phyloP scores from a whole-genome alignment of 2,113 vertebrate species.

The Ciconia stormi region DNA sequence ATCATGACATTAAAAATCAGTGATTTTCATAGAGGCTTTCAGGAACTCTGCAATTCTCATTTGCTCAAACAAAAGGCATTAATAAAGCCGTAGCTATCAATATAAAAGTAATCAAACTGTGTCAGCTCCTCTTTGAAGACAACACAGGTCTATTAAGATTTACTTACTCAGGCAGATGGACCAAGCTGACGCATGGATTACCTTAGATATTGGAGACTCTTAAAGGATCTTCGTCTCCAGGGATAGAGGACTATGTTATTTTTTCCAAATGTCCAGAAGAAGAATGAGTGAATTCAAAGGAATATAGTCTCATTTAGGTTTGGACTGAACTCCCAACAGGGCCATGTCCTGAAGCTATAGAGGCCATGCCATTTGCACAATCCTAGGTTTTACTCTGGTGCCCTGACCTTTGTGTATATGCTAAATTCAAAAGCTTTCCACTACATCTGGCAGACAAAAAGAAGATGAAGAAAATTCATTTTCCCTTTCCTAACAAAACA shows the following conservation, averaged over 20 bases:
- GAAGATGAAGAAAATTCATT: conserved; percentile 45
- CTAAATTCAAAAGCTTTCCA: conserved; percentile 47
- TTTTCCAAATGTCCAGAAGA: conserved; percentile 42
- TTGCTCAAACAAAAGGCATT: conserved; percentile 38
- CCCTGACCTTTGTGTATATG: conserved; percentile 42
- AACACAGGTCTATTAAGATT: conserved; percentile 18
- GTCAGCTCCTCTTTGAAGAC: conserved; percentile 7
- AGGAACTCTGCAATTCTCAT: not conserved
- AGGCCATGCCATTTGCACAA: conserved; percentile 22
- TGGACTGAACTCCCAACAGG: conserved; percentile 28
- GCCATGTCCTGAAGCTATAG: conserved; percentile 56
- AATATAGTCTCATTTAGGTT: conserved; percentile 29
- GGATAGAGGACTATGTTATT: not conserved
- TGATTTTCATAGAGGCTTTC: not conserved
- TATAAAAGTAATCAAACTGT: conserved; percentile 36
- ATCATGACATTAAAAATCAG: not conserved
- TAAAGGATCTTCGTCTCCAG: conserved; percentile 27
- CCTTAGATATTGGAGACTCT: not conserved
- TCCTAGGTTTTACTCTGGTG: not conserved
- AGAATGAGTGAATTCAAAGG: conserved; percentile 54
- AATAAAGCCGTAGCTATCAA: not conserved
- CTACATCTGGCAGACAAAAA: conserved; percentile 49
- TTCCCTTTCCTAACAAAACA: not conserved
- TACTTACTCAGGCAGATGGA: conserved; percentile 31
- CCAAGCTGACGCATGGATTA: not conserved